Evolutionary conservation across 2,113 vertebrate species (phyloP), one percentile per base, ranked within the genome.

Genomic region (Phyllostomus hastatus): DNA sequence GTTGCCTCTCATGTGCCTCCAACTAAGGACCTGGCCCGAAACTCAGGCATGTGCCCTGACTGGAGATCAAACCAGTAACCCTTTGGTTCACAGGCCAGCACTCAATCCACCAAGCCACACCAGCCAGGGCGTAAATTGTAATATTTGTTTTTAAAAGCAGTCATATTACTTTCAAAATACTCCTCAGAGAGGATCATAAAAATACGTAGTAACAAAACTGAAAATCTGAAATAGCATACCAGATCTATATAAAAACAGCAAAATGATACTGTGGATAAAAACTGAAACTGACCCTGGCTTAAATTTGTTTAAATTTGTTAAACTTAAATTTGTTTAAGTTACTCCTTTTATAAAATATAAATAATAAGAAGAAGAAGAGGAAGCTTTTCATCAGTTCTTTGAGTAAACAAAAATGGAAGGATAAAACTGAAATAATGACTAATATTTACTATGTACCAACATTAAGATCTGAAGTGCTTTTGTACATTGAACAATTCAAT

Each of bases 171-270:
- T 76, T 94, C 75, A 24, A 92, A 26, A 85, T 50, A 88, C 4
- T 64, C 41, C 57, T 64, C 17, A 54, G 69, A 94, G 28, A 69
- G 67, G 26, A 88, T 2, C 33, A 82, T 83, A 82, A 91, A 96
- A 89, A 31, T 80, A 95, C 28, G 52, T 3, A 93, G 41, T 52
- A 95, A 88, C 14, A 91, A 89, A 94, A 94, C 12, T 81, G 41
- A 41, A 87, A 90, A 87, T 88, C 31, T 91, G 26, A 91, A 96
- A 70, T 64, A 83, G 38, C 24, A 48, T 12, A 96, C n/a, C 15
- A 48, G 61, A 38, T 90, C 26, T 78, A 38, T 5, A 2, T 64
- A 90, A 93, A 91, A 79, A 22, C 20, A 90, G 76, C 35, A 72
- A 93, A 90, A 43, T 50, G 38, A 92, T n/a, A 87, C 46, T 82